Base-by-base conservation (phyloP, 2,888 invertebrate genomes). In the Campoplex nolae region DNA sequence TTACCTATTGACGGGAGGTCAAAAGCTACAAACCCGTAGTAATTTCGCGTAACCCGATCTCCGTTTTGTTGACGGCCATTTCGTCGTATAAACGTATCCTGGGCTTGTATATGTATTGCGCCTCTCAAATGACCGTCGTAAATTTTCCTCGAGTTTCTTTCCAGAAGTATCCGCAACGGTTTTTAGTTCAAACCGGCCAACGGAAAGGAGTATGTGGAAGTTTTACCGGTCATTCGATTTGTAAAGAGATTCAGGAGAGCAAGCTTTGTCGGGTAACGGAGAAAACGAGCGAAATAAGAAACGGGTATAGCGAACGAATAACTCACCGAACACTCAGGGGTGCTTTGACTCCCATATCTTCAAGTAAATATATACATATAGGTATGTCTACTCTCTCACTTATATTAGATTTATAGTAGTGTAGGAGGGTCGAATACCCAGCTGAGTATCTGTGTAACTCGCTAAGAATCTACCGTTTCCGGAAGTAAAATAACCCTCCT, bases 381-480 rank as follows among this genome's bases (percentile, higher is more conserved):
- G 23, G 23, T 23, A 23, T 23, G 23, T 23, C 0, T 23, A 62
- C 73, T 38, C 71, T n/a, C 70, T 32, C 45, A 48, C 28, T 23
- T 68, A 54, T 35, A 51, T 42, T 35, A 62, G 71, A 48, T 28
- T 56, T 68, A 42, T 56, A 78, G n/a, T 35, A 38, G 42, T 51
- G 48, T 81, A 62, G 18, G 67, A 83, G 71, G 62, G 62, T 48
- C 45, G 68, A 48, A 79, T 38, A n/a, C 23, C 62, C 75, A 42
- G 16, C 38, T 62, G 84, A 71, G 81, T 84, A 70, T 70, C 73
- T 73, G 68, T 86, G 80, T 71, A 74, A 84, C 77, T 84, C 58
- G 86, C 77, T 73, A 70, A 74, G 74, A 86, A 84, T 84, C 77
- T 86, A 51, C 79, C 78, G 51, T 78, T 83, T 79, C 54, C 68